Percentiles rank a stretch among this genome's conserved stretches.
phyloP scores from a whole-genome alignment of 2,113 vertebrate genomes.

The Sardina pilchardus region DNA sequence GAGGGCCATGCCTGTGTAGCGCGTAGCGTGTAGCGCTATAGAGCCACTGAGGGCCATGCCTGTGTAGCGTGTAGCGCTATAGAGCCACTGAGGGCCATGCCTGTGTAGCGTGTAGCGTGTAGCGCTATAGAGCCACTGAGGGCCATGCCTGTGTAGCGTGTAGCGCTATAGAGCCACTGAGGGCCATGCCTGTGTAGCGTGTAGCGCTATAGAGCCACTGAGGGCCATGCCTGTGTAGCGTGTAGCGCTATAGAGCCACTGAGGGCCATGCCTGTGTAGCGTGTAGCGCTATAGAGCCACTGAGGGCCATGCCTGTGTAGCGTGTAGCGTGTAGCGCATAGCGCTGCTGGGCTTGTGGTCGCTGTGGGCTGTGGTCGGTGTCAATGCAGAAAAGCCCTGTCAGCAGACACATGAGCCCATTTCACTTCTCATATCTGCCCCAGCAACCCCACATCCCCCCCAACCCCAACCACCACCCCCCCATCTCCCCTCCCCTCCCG shows the following conservation, averaged over 20 bases:
- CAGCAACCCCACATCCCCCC: background rate
- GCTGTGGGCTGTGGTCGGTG: background rate
- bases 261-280: no score
- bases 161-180: background rate
- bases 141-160: no score
- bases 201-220: background rate
- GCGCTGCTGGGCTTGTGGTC: background rate
- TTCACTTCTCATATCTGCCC: constrained; percentile 29
- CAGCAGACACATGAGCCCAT: constrained; percentile 31
- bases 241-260: background rate
- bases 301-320: no score
- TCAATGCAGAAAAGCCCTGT: constrained; percentile 27
- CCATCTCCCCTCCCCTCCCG: background rate
- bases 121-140: background rate
- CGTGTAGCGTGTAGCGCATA: no score
- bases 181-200: no score
- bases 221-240: no score
- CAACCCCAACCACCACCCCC: background rate
- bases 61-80: no score
- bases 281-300: background rate
- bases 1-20: no score
- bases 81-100: background rate
- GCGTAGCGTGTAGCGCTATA: no score
- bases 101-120: no score
- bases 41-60: background rate